Base-by-base conservation (phyloP, 2,888 invertebrate species). In the Athalia circularis region DNA sequence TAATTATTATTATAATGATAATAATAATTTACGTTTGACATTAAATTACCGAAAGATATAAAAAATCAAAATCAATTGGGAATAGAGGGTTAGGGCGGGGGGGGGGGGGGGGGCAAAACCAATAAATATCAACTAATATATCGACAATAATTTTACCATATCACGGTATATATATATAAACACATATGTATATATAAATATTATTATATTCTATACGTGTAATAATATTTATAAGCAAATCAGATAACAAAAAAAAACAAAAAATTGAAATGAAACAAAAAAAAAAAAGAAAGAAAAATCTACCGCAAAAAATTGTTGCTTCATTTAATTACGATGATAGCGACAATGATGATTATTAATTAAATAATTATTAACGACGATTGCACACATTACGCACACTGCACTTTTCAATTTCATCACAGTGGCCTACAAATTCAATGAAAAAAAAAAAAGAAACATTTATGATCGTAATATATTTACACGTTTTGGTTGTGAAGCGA, bases 131-230 rank as follows among this genome's bases (percentile, higher is more conserved):
- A 62, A 77, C 68, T 74, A 67, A 77, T 77, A 70, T 8, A 62
- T 62, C 29, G 62, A 62, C 62, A 13, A 62, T 62, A 15, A 62
- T 62, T 62, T 15, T 8, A 8, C 9, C n/a, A n/a, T 54, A n/a
- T 54, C 54, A 54, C 9, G 54, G n/a, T 54, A 11, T 54, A 3
- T 54, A 8, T 11, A 54, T 68, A 72, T 8, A 79, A 65, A 70
- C 29, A 80, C 77, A 79, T 78, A 80, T 81, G 78, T 65, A 77
- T 79, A 79, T 77, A 77, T 76, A 78, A 74, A 78, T 77, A 79
- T n/a, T 50, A 54, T n/a, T 54, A n/a, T 54, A 54, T 54, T n/a
- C 11, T 62, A 7, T 62, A 15, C 7, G 11, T 62, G 62, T 15
- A 62, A 62, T 62, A 62, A n/a, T 62, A 54, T 54, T 54, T 11